Evolutionary conservation across 2,888 invertebrate species (phyloP).

Genomic region (Parasteatoda lunata): DNA sequence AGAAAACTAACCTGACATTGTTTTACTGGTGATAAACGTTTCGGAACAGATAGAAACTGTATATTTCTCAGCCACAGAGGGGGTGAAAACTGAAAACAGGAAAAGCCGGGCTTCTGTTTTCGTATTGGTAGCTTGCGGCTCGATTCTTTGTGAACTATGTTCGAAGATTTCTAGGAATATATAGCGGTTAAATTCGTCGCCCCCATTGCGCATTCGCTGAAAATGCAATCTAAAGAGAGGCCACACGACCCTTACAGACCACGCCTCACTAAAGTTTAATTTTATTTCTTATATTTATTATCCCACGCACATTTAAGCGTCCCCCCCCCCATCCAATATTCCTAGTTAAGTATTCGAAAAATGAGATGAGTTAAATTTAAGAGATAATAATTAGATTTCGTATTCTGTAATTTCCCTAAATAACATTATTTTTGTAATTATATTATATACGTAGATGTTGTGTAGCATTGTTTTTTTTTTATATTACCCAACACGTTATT

Average conservation of each 20-base stretch:
- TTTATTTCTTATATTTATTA: background rate
- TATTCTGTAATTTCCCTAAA: too few species aligned
- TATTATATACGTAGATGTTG: too few species aligned
- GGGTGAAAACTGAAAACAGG: constrained; percentile 13
- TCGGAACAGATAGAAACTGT: background rate
- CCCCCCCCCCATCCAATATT: too few species aligned
- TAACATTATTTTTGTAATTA: too few species aligned
- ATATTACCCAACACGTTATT: too few species aligned
- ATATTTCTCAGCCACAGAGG: background rate
- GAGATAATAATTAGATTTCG: too few species aligned
- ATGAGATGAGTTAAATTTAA: too few species aligned
- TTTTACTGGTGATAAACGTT: background rate
- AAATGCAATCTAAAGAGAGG: background rate
- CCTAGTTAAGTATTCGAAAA: too few species aligned
- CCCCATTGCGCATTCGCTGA: constrained; percentile 52
- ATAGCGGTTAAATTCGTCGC: constrained; percentile 35
- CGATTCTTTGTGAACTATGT: constrained; percentile 44
- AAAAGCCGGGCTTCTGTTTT: constrained; percentile 3
- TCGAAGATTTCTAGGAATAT: constrained; percentile 34
- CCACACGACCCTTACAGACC: constrained; percentile 10
- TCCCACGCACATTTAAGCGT: too few species aligned
- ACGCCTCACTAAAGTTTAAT: constrained; percentile 16
- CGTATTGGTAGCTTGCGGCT: constrained; percentile 19
- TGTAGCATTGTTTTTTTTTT: too few species aligned
- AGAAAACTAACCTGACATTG: constrained; percentile 36